Evolutionary conservation across 2,113 vertebrate genomes (phyloP).

Genomic region (Poeciliopsis occidentalis): DNA sequence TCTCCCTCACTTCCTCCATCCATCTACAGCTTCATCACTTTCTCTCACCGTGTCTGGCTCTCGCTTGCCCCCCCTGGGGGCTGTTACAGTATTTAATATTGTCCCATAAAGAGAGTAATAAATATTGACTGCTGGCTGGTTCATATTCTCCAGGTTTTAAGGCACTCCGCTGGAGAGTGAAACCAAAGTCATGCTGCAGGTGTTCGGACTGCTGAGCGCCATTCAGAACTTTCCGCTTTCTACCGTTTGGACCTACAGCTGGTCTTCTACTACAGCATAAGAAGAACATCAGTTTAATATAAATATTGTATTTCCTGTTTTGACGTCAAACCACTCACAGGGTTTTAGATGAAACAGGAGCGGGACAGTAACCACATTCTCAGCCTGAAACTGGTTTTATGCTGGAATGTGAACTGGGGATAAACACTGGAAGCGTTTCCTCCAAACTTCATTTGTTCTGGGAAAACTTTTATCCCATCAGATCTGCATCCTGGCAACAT

Average conservation of each 20-base stretch:
- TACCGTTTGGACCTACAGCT: constrained; percentile 5
- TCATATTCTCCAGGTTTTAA: constrained; percentile 70
- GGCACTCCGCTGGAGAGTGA: constrained; percentile 51
- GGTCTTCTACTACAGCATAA: constrained; percentile 1
- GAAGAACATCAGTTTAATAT: neutral
- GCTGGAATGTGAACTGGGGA: neutral
- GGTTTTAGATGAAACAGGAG: neutral
- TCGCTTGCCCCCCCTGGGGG: constrained; percentile 60
- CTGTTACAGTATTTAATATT: constrained; percentile 78
- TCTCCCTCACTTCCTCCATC: constrained; percentile 10
- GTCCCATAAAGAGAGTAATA: constrained; percentile 78
- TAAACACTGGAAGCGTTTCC: neutral
- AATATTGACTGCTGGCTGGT: constrained; percentile 77
- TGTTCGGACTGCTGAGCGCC: constrained; percentile 16
- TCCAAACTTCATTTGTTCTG: too few species aligned
- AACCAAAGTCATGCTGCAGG: constrained; percentile 65
- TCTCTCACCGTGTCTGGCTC: constrained; percentile 25
- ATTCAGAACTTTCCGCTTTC: constrained; percentile 35
- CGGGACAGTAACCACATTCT: neutral
- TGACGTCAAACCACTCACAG: neutral
- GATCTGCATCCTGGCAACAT: too few species aligned
- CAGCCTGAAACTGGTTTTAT: neutral
- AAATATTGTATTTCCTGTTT: neutral
- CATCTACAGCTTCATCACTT: constrained; percentile 35
- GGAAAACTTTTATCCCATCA: too few species aligned